Percentiles rank a stretch among this genome's conserved stretches.
Evolutionary conservation across 2,888 invertebrate genomes (phyloP).

Genomic region (Drosophila cognata): DNA sequence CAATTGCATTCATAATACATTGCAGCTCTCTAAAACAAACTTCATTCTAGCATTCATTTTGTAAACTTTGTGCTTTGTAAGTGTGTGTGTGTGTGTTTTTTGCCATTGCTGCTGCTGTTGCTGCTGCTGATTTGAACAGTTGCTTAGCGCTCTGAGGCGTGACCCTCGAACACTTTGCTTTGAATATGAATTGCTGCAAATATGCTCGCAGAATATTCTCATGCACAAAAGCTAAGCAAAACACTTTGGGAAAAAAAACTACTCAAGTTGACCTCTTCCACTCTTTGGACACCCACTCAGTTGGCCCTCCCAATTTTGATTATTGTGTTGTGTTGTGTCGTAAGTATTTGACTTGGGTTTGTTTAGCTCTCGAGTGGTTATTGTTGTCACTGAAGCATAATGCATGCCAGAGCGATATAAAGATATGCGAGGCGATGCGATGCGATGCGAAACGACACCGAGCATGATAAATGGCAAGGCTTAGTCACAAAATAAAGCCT

Average conservation of each 20-base stretch:
- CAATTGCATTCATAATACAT: conserved; percentile 54
- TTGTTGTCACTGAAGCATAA: conserved; percentile 72
- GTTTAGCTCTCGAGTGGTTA: conserved; percentile 67
- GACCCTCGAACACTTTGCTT: conserved; percentile 33
- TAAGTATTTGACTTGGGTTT: conserved; percentile 54
- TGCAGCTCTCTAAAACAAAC: conserved; percentile 27
- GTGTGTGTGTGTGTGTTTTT: not conserved
- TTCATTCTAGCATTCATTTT: conserved; percentile 19
- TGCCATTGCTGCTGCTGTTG: conserved; percentile 9
- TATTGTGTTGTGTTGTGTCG: conserved; percentile 21
- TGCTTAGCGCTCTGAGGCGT: conserved; percentile 44
- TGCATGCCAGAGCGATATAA: conserved; percentile 46
- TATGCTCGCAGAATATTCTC: conserved; percentile 16
- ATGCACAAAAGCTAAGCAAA: conserved; percentile 15
- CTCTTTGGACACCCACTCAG: not conserved
- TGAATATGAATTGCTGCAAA: conserved; percentile 33
- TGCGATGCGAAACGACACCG: conserved; percentile 26
- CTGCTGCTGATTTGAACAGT: conserved; percentile 34
- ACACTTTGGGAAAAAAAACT: conserved; percentile 34
- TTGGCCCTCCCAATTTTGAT: conserved; percentile 24
- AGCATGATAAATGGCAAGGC: conserved; percentile 66
- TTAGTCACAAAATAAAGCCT: conserved; percentile 52
- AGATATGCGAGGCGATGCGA: conserved; percentile 38
- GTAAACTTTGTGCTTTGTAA: conserved; percentile 1
- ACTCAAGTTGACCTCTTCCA: conserved; percentile 41